Percentiles rank a stretch among this genome's conserved stretches.
Conservation (phyloP, 2,888 invertebrate species). For the Agriotes lineatus region DNA sequence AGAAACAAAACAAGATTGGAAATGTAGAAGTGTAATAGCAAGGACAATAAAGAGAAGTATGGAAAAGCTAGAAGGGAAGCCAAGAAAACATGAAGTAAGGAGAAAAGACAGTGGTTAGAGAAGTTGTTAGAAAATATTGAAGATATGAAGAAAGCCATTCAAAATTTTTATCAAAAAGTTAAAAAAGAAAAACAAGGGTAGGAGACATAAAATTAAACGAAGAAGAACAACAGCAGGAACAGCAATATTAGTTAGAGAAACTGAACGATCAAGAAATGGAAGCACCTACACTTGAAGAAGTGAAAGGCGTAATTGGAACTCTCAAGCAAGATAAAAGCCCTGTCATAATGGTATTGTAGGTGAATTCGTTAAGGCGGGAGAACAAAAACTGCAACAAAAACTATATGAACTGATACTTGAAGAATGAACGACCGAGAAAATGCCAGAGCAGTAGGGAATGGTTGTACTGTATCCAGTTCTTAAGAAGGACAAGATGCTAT, state of each 20-base stretch:
- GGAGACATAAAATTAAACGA: too few species aligned
- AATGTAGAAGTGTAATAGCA: background rate
- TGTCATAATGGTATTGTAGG: too few species aligned
- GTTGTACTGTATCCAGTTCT: background rate
- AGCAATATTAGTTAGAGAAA: background rate
- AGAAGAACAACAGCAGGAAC: background rate
- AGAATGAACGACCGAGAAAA: background rate
- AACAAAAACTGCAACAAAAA: background rate
- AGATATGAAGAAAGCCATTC: background rate
- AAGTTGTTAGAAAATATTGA: background rate
- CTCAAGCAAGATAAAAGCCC: background rate
- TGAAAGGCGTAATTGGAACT: background rate
- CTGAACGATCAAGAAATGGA: background rate
- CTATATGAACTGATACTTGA: background rate
- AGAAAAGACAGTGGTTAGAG: conserved; percentile 1
- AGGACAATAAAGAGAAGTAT: background rate
- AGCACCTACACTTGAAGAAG: background rate
- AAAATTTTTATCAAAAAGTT: background rate
- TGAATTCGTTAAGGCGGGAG: background rate
- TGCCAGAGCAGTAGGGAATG: background rate
- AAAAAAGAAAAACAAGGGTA: background rate
- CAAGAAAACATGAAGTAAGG: background rate
- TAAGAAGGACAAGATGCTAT: background rate
- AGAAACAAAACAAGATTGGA: background rate
- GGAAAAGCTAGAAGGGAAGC: background rate